Percentiles rank a stretch among this genome's conserved stretches.
phyloP scores from a whole-genome alignment of 2,113 vertebrate genomes.

The Odontesthes bonariensis region DNA sequence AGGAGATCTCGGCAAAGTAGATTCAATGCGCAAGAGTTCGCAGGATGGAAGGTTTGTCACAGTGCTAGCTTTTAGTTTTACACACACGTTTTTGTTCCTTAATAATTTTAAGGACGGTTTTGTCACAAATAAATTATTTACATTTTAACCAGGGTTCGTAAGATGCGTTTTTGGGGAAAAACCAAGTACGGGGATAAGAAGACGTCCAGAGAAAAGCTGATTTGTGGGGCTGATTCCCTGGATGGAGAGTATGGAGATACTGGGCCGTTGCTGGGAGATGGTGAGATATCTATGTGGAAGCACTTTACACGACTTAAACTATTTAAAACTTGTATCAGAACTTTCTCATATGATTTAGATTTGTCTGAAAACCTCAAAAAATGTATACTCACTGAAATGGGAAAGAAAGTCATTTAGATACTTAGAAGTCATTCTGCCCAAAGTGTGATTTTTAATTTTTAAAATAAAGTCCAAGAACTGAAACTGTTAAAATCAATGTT shows the following conservation, averaged over 20 bases:
- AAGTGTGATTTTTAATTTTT: too few relatives aligned
- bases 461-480: too few relatives aligned
- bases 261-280: conserved; percentile 84
- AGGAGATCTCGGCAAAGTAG: conserved; percentile 89
- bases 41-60: conserved; percentile 89
- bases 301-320: too few relatives aligned
- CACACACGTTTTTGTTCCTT: not conserved
- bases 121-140: not conserved
- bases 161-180: conserved; percentile 96
- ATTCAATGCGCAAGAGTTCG: conserved; percentile 83
- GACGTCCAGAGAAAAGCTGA: conserved; percentile 84
- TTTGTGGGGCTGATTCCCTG: conserved; percentile 84
- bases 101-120: not conserved
- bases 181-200: conserved; percentile 92
- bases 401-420: too few relatives aligned
- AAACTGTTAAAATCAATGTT: too few relatives aligned
- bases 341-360: too few relatives aligned
- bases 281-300: conserved; percentile 65
- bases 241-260: conserved; percentile 84
- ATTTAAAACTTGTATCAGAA: too few relatives aligned
- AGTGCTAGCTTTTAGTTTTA: not conserved
- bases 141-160: conserved; percentile 84
- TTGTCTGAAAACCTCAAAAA: too few relatives aligned
- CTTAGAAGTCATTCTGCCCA: too few relatives aligned
- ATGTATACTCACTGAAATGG: too few relatives aligned